Evolutionary conservation across 2,797 vertebrate genomes (phyloP), one percentile per base, ranked within the genome.

Genomic region (Calcarius lapponicus): DNA sequence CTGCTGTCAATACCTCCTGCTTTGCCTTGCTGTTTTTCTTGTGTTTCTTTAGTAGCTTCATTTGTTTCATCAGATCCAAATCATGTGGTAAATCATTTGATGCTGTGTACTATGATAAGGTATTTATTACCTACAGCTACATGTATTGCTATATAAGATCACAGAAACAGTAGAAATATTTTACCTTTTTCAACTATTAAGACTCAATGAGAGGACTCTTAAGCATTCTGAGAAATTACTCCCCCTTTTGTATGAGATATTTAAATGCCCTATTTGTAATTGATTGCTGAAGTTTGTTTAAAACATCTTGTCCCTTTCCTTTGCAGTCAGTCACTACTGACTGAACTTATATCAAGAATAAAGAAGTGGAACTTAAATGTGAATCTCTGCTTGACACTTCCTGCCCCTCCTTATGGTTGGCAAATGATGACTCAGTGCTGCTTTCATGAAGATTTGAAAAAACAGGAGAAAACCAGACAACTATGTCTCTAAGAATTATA

Each of bases 81-180:
- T 88, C 89, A 93, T 87, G 16, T 22, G 47, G 42, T 95, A 96
- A 94, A 97, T 96, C 70, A 95, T 72, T 96, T 96, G 93, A 87
- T 81, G 83, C 54, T 69, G 51, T 82, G 65, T 70, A 58, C 38
- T 56, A 22, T 48, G 29, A 67, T 90, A 96, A 92, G 79, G 34
- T 90, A 80, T 70, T 88, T 91, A 32, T 91, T 83, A 56, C 47
- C 81, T 57, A 80, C 24, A 71, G 50, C 88, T 93, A 83, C 36
- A 62, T 38, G 22, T 95, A 85, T 71, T 86, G 60, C 6, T 62
- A 72, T 17, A 58, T 26, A 84, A 61, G 48, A 89, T 67, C 8
- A 66, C 1, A 1, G 51, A 92, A 76, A 65, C 2, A 13, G 10
- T 43, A 61, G 10, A 71, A 90, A 85, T 36, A 34, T 9, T 71